These are phyloP conservation scores for Antechinus flavipes DNA, from an alignment of 2,113 vertebrate species.

Conservation along the genomic window DNA sequence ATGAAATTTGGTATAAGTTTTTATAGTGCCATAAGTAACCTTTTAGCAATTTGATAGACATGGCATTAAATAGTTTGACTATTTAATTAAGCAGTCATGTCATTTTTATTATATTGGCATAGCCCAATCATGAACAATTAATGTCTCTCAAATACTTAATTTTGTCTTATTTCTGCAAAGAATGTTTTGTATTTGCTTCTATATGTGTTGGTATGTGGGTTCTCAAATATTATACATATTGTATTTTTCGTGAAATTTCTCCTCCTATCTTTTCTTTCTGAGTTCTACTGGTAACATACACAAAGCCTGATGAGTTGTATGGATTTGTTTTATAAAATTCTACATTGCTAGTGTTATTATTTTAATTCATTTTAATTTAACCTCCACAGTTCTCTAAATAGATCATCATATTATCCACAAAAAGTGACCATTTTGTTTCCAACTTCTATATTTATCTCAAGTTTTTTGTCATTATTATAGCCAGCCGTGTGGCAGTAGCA, in stretches of 20 bases:
- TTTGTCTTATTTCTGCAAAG: neutral
- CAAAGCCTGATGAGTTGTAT: neutral
- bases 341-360: neutral
- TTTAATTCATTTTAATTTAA: neutral
- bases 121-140: neutral
- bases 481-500: neutral
- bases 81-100: neutral
- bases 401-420: neutral
- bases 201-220: neutral
- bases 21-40: neutral
- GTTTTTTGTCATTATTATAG: neutral
- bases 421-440: neutral
- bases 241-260: neutral
- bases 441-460: neutral
- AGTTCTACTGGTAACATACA: neutral
- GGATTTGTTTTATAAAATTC: neutral
- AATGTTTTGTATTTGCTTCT: neutral
- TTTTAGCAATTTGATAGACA: neutral
- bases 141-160: neutral
- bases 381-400: neutral
- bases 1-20: neutral
- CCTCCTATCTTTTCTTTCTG: neutral
- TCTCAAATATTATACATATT: neutral
- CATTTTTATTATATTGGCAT: neutral
- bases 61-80: neutral